A percentile compares a stretch with the other conserved stretches of the same genome.
These are phyloP conservation scores for Bombus ignitus DNA, from an alignment of 1,140 invertebrate species.

Conservation along the genomic window DNA sequence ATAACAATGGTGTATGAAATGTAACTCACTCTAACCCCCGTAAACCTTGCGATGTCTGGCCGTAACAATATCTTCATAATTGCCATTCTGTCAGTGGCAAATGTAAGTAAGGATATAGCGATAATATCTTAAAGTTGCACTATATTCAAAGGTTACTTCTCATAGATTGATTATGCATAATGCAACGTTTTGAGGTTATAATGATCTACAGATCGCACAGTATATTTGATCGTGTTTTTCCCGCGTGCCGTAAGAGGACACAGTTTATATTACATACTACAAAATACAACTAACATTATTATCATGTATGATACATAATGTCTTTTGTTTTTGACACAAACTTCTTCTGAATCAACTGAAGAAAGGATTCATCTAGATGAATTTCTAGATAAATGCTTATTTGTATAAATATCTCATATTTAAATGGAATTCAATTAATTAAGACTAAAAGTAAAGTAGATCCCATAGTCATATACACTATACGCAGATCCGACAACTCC, in stretches of 20 bases:
- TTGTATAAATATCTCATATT: neutral
- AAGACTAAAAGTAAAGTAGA: neutral
- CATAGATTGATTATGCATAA: slow-evolving; percentile 60
- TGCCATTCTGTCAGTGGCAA: slow-evolving; percentile 58
- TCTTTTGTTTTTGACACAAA: neutral
- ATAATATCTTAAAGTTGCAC: slow-evolving; percentile 40
- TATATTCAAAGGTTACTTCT: slow-evolving; percentile 40
- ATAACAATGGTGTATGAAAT: slow-evolving; percentile 36
- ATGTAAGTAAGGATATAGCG: neutral
- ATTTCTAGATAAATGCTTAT: neutral
- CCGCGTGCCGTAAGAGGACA: slow-evolving; percentile 68
- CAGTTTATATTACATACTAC: neutral
- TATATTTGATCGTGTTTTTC: slow-evolving; percentile 43
- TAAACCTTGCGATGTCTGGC: slow-evolving; percentile 65
- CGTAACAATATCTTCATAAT: slow-evolving; percentile 72
- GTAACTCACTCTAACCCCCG: slow-evolving; percentile 73
- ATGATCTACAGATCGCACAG: slow-evolving; percentile 35
- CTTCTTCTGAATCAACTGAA: neutral
- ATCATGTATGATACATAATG: neutral
- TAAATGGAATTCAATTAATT: neutral
- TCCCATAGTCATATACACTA: too few species aligned
- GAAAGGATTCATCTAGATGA: neutral
- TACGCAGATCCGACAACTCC: too few species aligned
- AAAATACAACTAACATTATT: slow-evolving; percentile 12
- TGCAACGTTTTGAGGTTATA: slow-evolving; percentile 60